Evolutionary conservation across 2,113 vertebrate genomes (phyloP).

Genomic region (Esox niger): DNA sequence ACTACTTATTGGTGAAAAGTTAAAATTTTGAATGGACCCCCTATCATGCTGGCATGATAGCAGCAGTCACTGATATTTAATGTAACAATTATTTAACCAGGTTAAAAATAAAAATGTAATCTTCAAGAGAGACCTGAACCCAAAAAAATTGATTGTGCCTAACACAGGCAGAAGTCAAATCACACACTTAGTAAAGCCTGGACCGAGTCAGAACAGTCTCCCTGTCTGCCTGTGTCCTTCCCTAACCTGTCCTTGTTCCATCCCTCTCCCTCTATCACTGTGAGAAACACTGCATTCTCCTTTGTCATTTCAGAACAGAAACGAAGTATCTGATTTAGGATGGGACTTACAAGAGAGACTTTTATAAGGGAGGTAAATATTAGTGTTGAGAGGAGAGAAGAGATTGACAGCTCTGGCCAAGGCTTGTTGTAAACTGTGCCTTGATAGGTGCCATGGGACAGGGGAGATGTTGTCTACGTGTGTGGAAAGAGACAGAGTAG

Average conservation of each 20-base stretch:
- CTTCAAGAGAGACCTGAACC: too few relatives aligned
- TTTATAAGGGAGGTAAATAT: conserved; percentile 63
- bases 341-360: conserved; percentile 36
- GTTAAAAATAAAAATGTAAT: too few relatives aligned
- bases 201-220: too few relatives aligned
- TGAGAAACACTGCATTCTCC: conserved; percentile 42
- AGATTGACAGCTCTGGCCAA: conserved; percentile 32
- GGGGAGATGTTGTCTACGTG: not conserved
- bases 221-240: too few relatives aligned
- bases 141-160: too few relatives aligned
- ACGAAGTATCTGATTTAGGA: conserved; percentile 54
- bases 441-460: not conserved
- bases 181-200: too few relatives aligned
- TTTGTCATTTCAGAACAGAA: conserved; percentile 29
- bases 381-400: conserved; percentile 38
- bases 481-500: not conserved
- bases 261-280: conserved; percentile 36
- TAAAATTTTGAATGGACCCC: too few relatives aligned
- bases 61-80: too few relatives aligned
- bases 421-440: not conserved
- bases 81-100: too few relatives aligned
- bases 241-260: conserved; percentile 13
- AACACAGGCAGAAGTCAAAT: too few relatives aligned
- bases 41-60: too few relatives aligned
- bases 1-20: too few relatives aligned